Percentiles rank a stretch among this genome's conserved stretches.
Evolutionary conservation across 2,888 invertebrate genomes (phyloP).

Genomic region (Oxycera nigricornis): DNA sequence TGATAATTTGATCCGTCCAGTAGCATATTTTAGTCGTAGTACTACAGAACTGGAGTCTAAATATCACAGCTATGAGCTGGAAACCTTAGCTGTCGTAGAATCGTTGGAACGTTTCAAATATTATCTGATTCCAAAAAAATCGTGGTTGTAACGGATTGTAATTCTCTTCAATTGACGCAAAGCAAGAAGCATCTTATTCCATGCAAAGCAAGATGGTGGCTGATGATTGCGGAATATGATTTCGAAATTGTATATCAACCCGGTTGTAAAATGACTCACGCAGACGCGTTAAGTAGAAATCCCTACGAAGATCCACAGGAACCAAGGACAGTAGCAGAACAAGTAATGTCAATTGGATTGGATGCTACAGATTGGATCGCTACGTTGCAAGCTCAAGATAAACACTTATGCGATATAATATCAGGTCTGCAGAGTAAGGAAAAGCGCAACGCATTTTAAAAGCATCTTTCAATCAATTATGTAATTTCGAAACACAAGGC

Average conservation of each 20-base stretch:
- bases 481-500: constrained; percentile 22
- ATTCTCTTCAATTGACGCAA: not conserved
- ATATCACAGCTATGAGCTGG: too few species aligned
- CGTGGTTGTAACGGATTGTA: constrained; percentile 33
- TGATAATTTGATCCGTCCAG: not conserved
- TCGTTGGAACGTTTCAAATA: constrained; percentile 47
- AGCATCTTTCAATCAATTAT: constrained; percentile 35
- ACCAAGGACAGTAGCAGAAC: not conserved
- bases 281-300: constrained; percentile 31
- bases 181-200: constrained; percentile 20
- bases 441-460: not conserved
- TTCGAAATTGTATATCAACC: too few species aligned
- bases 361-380: not conserved
- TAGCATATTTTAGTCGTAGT: constrained; percentile 39
- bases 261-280: too few species aligned
- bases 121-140: constrained; percentile 31
- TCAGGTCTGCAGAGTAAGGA: not conserved
- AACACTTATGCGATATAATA: not conserved
- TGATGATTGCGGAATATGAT: constrained; percentile 2
- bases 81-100: constrained; percentile 48
- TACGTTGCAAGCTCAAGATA: not conserved
- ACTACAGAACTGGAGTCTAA: constrained; percentile 4
- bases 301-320: too few species aligned
- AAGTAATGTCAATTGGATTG: not conserved
- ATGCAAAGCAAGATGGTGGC: constrained; percentile 38